Percentiles rank a stretch among this genome's conserved stretches.
These are phyloP conservation scores for Cyanoderma ruficeps DNA, from an alignment of 2,113 vertebrate species.

Conservation along the genomic window DNA sequence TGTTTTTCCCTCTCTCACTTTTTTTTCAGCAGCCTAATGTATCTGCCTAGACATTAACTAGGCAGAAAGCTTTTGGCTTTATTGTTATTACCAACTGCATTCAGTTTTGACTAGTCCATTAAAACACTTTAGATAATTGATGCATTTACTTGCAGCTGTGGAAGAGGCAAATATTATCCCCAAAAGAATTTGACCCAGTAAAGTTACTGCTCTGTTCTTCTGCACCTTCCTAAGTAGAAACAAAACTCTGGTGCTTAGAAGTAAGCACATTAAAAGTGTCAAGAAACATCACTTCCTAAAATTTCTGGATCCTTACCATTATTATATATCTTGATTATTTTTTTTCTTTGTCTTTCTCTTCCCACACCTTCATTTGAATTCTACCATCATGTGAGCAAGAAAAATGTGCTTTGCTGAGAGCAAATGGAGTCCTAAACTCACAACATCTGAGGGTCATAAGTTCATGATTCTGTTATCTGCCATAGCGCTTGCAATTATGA, in stretches of 20 bases:
- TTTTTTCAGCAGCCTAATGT: background rate
- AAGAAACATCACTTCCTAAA: background rate
- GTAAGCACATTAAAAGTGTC: background rate
- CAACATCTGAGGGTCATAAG: background rate
- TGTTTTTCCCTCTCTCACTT: background rate
- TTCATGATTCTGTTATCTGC: background rate
- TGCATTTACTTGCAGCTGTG: background rate
- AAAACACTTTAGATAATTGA: background rate
- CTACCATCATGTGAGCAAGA: background rate
- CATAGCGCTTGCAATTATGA: fast-evolving
- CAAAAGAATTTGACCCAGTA: background rate
- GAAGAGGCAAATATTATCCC: background rate
- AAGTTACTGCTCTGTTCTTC: background rate
- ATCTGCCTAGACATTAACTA: background rate
- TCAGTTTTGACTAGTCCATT: slow-evolving; percentile 3
- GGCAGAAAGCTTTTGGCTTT: background rate
- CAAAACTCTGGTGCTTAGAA: background rate
- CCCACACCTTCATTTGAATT: background rate
- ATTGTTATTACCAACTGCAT: background rate
- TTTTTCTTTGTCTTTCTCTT: background rate
- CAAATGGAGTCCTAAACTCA: background rate
- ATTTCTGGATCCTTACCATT: background rate
- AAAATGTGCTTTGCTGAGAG: background rate
- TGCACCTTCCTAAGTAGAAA: background rate
- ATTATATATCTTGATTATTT: background rate